Evolutionary conservation across 1,140 invertebrate genomes (phyloP).

Genomic region (Tetramorium alpestre): DNA sequence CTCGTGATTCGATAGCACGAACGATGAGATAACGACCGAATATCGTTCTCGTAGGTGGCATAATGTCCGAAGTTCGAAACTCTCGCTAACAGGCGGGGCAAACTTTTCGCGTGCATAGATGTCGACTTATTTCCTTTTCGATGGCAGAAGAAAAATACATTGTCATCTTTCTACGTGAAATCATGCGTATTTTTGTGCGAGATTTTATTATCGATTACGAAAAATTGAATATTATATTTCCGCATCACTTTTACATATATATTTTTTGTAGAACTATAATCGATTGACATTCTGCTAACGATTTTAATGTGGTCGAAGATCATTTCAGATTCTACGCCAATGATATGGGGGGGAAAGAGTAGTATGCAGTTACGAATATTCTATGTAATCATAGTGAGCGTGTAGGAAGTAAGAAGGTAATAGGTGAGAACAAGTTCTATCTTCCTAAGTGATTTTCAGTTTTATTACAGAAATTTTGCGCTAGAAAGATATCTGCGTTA

Average conservation of each 20-base stretch:
- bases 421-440: neutral
- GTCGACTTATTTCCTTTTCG: constrained; percentile 9
- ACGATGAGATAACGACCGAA: constrained; percentile 35
- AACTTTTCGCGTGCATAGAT: constrained; percentile 38
- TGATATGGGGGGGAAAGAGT: neutral
- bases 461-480: constrained; percentile 26
- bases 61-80: constrained; percentile 36
- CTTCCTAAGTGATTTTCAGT: constrained; percentile 27
- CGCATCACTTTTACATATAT: neutral
- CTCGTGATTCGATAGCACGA: constrained; percentile 1
- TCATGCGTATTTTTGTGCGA: neutral
- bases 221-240: neutral
- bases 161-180: neutral
- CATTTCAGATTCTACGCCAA: constrained; percentile 19
- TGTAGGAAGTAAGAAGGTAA: constrained; percentile 4
- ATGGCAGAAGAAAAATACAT: constrained; percentile 14
- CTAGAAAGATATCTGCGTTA: neutral
- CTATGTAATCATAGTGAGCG: constrained; percentile 16
- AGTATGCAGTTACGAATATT: constrained; percentile 31
- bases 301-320: neutral
- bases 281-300: neutral
- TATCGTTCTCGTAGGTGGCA: constrained; percentile 36
- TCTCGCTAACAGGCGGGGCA: constrained; percentile 16
- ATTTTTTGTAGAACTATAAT: neutral
- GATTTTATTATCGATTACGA: neutral